Conservation (phyloP, 2,888 invertebrate species). For the Carterocephalus palaemon region DNA sequence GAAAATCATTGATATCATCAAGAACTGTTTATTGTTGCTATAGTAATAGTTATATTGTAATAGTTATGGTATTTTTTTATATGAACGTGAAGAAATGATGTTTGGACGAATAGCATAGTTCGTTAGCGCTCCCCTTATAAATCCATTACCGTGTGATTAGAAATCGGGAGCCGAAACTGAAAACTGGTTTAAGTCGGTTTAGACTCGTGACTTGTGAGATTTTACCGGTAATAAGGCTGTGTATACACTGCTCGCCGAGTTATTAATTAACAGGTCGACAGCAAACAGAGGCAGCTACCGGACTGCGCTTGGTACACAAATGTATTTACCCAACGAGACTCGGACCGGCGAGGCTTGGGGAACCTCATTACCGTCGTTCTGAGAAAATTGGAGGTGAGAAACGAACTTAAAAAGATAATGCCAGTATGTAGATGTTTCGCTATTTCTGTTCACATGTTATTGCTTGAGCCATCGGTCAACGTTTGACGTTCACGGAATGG, state of each 20-base stretch:
- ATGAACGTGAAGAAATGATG: conserved; percentile 1
- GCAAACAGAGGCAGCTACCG: conserved; percentile 75
- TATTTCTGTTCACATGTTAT: conserved; percentile 45
- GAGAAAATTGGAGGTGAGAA: conserved; percentile 75
- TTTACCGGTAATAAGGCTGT: conserved; percentile 78
- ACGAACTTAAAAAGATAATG: conserved; percentile 68
- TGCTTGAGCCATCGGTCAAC: conserved; percentile 28
- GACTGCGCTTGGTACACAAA: conserved; percentile 70
- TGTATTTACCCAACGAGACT: conserved; percentile 62
- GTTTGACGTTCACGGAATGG: conserved; percentile 24
- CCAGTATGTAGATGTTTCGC: conserved; percentile 42
- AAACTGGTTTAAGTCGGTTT: conserved; percentile 62
- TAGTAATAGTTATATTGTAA: no score
- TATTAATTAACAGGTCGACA: conserved; percentile 79
- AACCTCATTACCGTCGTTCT: conserved; percentile 74
- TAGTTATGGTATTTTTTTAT: background rate
- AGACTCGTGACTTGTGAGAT: conserved; percentile 77
- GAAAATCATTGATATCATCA: no score
- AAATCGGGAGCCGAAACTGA: conserved; percentile 55
- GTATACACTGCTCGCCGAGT: conserved; percentile 72
- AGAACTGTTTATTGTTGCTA: no score
- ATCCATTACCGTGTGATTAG: conserved; percentile 63
- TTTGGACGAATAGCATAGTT: conserved; percentile 15
- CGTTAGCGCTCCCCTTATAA: conserved; percentile 38
- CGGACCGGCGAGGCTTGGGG: conserved; percentile 62